These are phyloP conservation scores for Hepsetus odoe DNA, from an alignment of 2,113 vertebrate genomes.

Conservation along the genomic window DNA sequence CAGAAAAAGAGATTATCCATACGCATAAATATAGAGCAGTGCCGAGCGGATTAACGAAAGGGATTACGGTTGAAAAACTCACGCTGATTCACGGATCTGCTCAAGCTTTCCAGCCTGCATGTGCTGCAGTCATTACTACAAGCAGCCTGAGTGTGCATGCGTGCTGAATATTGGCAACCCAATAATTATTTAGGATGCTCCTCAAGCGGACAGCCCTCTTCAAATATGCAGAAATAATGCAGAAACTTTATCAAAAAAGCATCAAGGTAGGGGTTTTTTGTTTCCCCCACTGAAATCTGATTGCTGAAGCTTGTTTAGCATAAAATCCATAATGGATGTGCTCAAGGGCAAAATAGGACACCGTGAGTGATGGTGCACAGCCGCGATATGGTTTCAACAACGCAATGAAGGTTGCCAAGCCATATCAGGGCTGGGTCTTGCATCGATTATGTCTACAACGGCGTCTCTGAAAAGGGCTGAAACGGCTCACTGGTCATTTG, in stretches of 20 bases:
- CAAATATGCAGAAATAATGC: neutral
- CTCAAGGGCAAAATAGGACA: constrained; percentile 29
- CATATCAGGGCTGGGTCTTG: neutral
- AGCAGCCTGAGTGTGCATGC: neutral
- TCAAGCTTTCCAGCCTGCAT: constrained; percentile 7
- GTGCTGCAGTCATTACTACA: neutral
- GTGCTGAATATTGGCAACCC: too few species aligned
- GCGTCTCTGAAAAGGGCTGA: constrained; percentile 12
- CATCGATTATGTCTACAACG: constrained; percentile 24
- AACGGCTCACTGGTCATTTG: constrained; percentile 5
- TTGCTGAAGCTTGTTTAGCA: constrained; percentile 13
- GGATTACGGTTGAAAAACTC: constrained; percentile 53
- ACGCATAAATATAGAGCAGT: constrained; percentile 64
- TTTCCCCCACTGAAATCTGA: constrained; percentile 10
- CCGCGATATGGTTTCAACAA: constrained; percentile 25
- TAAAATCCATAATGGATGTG: constrained; percentile 36
- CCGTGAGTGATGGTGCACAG: constrained; percentile 17
- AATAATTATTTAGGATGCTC: constrained; percentile 12
- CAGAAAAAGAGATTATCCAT: constrained; percentile 62
- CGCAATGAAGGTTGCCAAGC: constrained; percentile 26
- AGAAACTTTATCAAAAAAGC: constrained; percentile 16
- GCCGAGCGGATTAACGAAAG: constrained; percentile 61
- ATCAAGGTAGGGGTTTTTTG: constrained; percentile 18
- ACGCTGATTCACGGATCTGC: constrained; percentile 23
- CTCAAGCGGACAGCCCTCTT: neutral